Percentiles rank a stretch among this genome's conserved stretches.
These are phyloP conservation scores for Mesochorus sp. DNA, from an alignment of 2,888 invertebrate genomes.

Conservation along the genomic window DNA sequence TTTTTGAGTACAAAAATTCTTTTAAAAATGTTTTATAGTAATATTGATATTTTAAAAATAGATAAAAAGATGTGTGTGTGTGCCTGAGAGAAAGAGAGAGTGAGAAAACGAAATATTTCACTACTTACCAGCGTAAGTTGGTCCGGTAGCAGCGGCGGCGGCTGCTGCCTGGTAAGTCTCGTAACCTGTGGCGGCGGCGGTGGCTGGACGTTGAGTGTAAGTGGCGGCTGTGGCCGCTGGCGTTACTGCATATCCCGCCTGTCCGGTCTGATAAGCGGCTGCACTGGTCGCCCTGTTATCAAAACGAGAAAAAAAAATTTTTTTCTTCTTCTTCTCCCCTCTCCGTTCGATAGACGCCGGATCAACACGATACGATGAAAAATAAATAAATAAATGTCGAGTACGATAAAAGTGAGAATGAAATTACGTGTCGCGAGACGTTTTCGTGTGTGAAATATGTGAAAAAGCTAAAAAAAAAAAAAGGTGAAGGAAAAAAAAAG, in stretches of 20 bases:
- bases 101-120: background rate
- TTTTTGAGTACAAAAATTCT: background rate
- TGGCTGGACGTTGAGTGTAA: slow-evolving; percentile 91
- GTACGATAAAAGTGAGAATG: background rate
- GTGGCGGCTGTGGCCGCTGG: slow-evolving; percentile 92
- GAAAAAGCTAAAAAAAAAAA: background rate
- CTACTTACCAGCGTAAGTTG: slow-evolving; percentile 85
- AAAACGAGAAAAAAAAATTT: slow-evolving; percentile 40
- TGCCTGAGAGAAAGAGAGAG: background rate
- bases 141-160: slow-evolving; percentile 90
- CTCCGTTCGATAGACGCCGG: slow-evolving; percentile 29
- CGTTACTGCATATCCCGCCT: slow-evolving; percentile 92
- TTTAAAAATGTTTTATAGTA: no score
- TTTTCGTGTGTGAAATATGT: no score
- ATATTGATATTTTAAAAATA: no score
- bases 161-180: slow-evolving; percentile 90
- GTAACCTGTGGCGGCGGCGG: slow-evolving; percentile 90
- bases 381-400: background rate
- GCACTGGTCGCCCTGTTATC: slow-evolving; percentile 86
- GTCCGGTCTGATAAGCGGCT: slow-evolving; percentile 92
- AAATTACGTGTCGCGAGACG: no score
- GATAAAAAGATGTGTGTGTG: background rate
- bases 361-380: slow-evolving; percentile 32
- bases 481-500: background rate
- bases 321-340: slow-evolving; percentile 8